Conservation (phyloP, 2,113 vertebrate genomes). For the Chascanopsetta lugubris region DNA sequence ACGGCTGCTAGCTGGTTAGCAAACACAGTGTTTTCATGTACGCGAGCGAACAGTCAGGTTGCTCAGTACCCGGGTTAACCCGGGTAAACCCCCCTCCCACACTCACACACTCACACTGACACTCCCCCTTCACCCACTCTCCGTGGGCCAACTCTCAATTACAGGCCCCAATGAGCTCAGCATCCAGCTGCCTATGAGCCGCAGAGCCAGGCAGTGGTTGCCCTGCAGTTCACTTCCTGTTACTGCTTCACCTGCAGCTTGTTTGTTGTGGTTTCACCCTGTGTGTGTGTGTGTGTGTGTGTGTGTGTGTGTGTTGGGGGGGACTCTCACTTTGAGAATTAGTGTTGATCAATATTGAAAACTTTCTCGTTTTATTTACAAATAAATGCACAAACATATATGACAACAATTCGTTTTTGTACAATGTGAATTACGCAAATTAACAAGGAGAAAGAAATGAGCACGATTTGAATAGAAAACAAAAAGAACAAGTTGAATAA, state of each 20-base stretch:
- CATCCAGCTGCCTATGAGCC: constrained; percentile 21
- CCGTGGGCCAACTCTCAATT: neutral
- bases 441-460: too few species aligned
- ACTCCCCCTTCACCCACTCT: neutral
- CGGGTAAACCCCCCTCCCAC: neutral
- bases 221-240: constrained; percentile 28
- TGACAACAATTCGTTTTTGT: too few species aligned
- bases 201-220: constrained; percentile 36
- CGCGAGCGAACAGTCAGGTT: neutral
- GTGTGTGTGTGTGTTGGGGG: too few species aligned
- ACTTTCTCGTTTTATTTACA: too few species aligned
- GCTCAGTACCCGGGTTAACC: constrained; percentile 24
- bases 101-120: neutral
- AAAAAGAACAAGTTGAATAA: too few species aligned
- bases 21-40: constrained; percentile 44
- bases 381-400: too few species aligned
- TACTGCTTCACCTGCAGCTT: neutral
- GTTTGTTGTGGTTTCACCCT: too few species aligned
- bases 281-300: too few species aligned
- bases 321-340: too few species aligned
- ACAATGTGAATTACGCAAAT: too few species aligned
- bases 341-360: too few species aligned
- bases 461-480: too few species aligned
- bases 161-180: constrained; percentile 3
- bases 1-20: constrained; percentile 48